These are phyloP conservation scores for Chelonoidis abingdonii DNA, from an alignment of 2,113 vertebrate genomes.

Conservation along the genomic window DNA sequence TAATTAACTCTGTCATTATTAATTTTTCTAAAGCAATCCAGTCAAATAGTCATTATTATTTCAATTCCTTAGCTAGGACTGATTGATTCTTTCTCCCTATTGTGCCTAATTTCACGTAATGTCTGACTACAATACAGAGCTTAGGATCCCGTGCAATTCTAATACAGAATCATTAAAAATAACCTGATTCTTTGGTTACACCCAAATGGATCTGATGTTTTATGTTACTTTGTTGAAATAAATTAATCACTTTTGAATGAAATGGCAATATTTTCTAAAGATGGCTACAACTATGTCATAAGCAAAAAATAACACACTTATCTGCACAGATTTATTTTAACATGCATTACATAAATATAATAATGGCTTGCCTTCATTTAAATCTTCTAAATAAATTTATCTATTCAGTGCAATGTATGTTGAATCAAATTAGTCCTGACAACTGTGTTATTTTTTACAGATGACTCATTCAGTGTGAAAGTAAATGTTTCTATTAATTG, in stretches of 20 bases:
- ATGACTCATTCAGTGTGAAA: background rate
- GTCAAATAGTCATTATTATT: constrained; percentile 72
- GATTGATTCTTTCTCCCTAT: constrained; percentile 74
- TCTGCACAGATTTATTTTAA: background rate
- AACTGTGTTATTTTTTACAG: background rate
- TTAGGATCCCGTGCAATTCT: constrained; percentile 21
- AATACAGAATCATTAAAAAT: constrained; percentile 38
- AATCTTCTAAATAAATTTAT: background rate
- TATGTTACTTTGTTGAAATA: constrained; percentile 47
- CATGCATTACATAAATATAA: background rate
- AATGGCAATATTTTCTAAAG: background rate
- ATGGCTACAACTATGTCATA: background rate
- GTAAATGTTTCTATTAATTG: background rate
- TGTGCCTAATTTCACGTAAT: constrained; percentile 73
- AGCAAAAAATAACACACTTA: background rate
- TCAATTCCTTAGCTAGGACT: constrained; percentile 69
- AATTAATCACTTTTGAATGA: constrained; percentile 26
- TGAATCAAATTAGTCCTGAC: background rate
- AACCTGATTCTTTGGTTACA: constrained; percentile 52
- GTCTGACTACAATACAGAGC: constrained; percentile 55
- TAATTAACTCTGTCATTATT: constrained; percentile 76
- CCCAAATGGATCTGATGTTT: constrained; percentile 32
- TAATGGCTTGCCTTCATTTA: background rate
- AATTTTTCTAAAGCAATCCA: constrained; percentile 75
- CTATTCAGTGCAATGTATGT: background rate